A percentile compares a stretch with the other conserved stretches of the same genome.
Evolutionary conservation across 2,797 vertebrate genomes (phyloP).

Genomic region (Sebastes steindachneri): DNA sequence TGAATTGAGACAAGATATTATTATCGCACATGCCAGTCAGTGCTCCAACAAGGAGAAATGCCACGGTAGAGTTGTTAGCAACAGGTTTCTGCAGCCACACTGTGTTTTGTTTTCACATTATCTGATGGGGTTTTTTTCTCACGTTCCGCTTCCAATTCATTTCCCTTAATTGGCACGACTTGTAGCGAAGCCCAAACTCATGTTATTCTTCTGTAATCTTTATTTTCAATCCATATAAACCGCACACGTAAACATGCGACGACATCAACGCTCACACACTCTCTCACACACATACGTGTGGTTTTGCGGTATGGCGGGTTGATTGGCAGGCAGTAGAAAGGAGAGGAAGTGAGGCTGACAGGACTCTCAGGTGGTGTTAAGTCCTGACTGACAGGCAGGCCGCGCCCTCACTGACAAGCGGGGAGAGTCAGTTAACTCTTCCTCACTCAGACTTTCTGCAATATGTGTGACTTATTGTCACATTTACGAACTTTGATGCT

Average conservation of each 20-base stretch:
- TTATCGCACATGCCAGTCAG: conserved; percentile 59
- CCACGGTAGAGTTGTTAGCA: neutral
- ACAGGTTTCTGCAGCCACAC: neutral
- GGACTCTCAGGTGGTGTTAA: conserved; percentile 78
- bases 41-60: conserved; percentile 31
- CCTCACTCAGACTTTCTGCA: neutral
- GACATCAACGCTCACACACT: neutral
- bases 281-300: neutral
- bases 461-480: neutral
- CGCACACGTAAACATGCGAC: neutral
- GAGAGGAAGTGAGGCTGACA: conserved; percentile 79
- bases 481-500: neutral
- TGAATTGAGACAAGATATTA: conserved; percentile 67
- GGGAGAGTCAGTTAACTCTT: conserved; percentile 57
- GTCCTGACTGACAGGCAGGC: conserved; percentile 66
- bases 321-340: conserved; percentile 76
- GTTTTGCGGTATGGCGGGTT: conserved; percentile 34
- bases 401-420: conserved; percentile 41
- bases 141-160: neutral
- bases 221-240: neutral
- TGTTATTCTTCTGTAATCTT: neutral
- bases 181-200: neutral
- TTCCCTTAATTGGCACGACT: neutral
- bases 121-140: neutral
- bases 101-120: conserved; percentile 15